Base-by-base conservation (phyloP, 2,797 vertebrate species). In the Sitta carolinensis region DNA sequence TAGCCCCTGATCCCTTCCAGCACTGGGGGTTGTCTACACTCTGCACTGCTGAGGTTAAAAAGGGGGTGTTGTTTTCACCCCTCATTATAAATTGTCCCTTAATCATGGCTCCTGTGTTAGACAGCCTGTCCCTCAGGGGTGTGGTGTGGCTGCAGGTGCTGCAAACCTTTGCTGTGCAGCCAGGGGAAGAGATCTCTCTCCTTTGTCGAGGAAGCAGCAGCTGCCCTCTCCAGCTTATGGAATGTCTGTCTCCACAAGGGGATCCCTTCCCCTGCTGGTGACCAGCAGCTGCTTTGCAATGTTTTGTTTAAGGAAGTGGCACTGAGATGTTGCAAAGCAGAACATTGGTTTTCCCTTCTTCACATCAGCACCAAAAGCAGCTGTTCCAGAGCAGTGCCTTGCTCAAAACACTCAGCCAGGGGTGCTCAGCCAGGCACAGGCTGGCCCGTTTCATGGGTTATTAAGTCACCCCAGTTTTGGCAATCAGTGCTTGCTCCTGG, bases 181-280 rank as follows among this genome's bases (percentile, higher is more conserved):
- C 18, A 17, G 3, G 13, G 20, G 25, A 34, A 4, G 25, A 27
- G 48, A 3, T 13, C 23, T 42, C 32, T 32, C 29, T 89, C 52
- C 64, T 75, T 9, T 18, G 13, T 5, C 2, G 2, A 15, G 50
- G 13, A 30, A 34, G 23, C 2, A 3, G 16, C 84, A 88, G 40
- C 43, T 90, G 52, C 54, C 26, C 4, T 0, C 40, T 42, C 22
- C 34, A 32, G 22, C 30, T 52, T 12, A 1, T 8, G 38, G 16
- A 30, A 42, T 16, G 5, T 51, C 12, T 80, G 18, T 61, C 6
- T 47, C 48, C 47, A 1, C 40, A 8, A 4, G 1, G 21, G 50
- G 30, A 27, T 85, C 9, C 0, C n/a, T 63, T 8, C 16, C 68
- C 55, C 43, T 40, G 26, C 1, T 1, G 30, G 1, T 7, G 19